Evolutionary conservation across 1,140 invertebrate genomes (phyloP), one percentile per base, ranked within the genome.

Genomic region (Phocides pigmalion): DNA sequence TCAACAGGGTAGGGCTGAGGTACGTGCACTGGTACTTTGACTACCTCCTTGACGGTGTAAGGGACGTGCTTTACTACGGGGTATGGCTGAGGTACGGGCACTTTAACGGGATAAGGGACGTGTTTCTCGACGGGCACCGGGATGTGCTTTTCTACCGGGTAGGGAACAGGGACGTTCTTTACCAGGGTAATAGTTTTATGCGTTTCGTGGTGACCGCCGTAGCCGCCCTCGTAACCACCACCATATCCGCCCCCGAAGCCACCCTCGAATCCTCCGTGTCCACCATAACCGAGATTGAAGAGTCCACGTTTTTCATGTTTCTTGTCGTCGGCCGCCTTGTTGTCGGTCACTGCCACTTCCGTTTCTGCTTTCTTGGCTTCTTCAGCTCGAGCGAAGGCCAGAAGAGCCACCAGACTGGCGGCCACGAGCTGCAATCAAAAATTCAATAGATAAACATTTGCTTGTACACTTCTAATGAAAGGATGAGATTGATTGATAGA

Each of bases 301-400:
- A 95, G 91, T 58, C 95, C 95, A 70, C 95, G 92, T 81, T 96
- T 95, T 80, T 95, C 95, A 72, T 95, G 94, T 81, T 95, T 96
- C 90, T 95, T 95, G 64, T 93, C 93, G 14, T 88, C 85, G 42
- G 80, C 67, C 76, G 77, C 82, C 70, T 87, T 82, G 69, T 84
- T 85, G 62, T 86, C 87, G 73, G 79, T 82, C 79, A 84, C 83
- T 81, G 87, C 88, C 82, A 89, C 85, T 86, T 91, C 92, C 77
- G 85, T 90, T 82, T 92, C 85, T 89, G 90, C 90, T 83, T 93
- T 91, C 72, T 93, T 92, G 67, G 88, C 88, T 66, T 91, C 90
- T 79, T 92, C 92, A 50, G 89, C 93, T 51, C 86, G 72, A 44
- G 88, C 82, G 84, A 87, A 79, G 71, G 93, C 92, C 86, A 93